Base-by-base conservation (phyloP, 2,888 invertebrate species). In the Automeris io region DNA sequence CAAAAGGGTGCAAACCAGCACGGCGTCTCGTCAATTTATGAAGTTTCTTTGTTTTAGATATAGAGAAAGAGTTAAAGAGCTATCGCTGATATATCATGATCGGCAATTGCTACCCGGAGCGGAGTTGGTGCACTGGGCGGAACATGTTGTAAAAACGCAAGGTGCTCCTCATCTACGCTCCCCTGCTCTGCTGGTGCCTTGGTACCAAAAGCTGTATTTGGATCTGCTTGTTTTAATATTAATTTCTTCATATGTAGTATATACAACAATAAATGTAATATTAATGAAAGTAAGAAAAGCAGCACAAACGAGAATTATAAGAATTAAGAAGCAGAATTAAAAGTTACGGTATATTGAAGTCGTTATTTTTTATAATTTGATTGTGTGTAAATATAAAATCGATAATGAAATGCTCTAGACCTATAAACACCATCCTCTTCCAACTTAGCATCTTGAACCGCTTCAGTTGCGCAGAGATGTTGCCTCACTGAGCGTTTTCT, bases 11-110 rank as follows among this genome's bases (percentile, higher is more conserved):
- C n/a, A n/a, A n/a, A n/a, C n/a, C n/a, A n/a, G n/a, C n/a, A n/a
- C n/a, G n/a, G n/a, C n/a, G n/a, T n/a, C n/a, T n/a, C n/a, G n/a
- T n/a, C n/a, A n/a, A n/a, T n/a, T n/a, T n/a, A n/a, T n/a, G n/a
- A n/a, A n/a, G n/a, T n/a, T n/a, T n/a, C n/a, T 1, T 22, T 7
- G 6, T 39, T 39, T 3, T 43, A 56, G 58, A 16, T 56, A 54
- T 29, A 40, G 41, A 3, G 37, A 51, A 33, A 53, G 43, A 40
- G 54, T 45, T 1, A 54, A 58, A n/a, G 47, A 61, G 23, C 46
- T 55, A 32, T 61, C 62, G 1, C 42, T 47, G 5, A 50, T 64
- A n/a, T 62, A 60, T 42, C 64, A 62, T 45, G 50, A 62, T 34
- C 46, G 64, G 5, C 47, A 47, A 7, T 37, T 42, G 1, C 12